phyloP scores from a whole-genome alignment of 2,888 invertebrate genomes.

The Dasysyrphus albostriatus region DNA sequence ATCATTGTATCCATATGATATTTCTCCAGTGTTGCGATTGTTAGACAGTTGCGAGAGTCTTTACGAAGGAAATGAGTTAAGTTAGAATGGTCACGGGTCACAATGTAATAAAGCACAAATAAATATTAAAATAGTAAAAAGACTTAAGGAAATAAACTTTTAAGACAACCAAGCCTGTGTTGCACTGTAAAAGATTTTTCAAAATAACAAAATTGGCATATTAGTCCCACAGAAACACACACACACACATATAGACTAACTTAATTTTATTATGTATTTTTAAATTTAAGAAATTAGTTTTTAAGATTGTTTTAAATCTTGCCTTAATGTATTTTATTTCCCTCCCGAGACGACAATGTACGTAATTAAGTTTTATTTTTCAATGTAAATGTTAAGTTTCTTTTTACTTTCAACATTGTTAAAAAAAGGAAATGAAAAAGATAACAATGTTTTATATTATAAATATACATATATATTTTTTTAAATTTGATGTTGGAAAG shows the following conservation, averaged over 20 bases:
- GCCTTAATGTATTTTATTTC: conserved; percentile 78
- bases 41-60: conserved; percentile 93
- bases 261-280: conserved; percentile 54
- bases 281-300: conserved; percentile 61
- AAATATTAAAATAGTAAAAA: conserved; percentile 49
- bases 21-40: conserved; percentile 92
- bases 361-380: conserved; percentile 50
- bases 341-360: conserved; percentile 36
- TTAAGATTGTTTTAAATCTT: conserved; percentile 82
- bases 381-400: conserved; percentile 50
- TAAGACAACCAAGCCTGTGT: conserved; percentile 31
- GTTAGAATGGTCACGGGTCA: conserved; percentile 83
- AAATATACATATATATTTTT: conserved; percentile 37
- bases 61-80: conserved; percentile 93
- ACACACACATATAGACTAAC: conserved; percentile 57
- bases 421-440: conserved; percentile 35
- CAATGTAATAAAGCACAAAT: conserved; percentile 72
- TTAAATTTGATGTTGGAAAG: conserved; percentile 19
- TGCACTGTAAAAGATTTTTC: conserved; percentile 35
- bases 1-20: conserved; percentile 94
- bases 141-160: conserved; percentile 35
- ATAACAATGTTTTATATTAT: conserved; percentile 52
- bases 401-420: conserved; percentile 19
- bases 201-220: conserved; percentile 34
- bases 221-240: conserved; percentile 7